Base-by-base conservation (phyloP, 2,113 vertebrate genomes). In the Tyrannus savana region DNA sequence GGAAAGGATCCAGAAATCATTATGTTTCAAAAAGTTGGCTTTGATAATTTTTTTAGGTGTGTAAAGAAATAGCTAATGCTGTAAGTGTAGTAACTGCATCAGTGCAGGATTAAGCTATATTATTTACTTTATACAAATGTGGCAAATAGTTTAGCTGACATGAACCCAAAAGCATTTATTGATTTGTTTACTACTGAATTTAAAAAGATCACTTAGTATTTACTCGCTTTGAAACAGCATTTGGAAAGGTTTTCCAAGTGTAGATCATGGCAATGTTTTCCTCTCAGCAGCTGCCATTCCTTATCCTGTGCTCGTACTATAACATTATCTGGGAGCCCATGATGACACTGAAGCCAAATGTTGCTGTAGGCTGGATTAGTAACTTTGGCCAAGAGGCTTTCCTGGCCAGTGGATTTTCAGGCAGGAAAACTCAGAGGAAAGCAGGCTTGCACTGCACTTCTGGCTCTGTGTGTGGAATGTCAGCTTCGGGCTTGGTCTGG, bases 151-250 rank as follows among this genome's bases (percentile, higher is more conserved):
- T 87, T 60, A 84, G 60, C 60, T 84, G 60, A 19, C 79, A 33
- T 7, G 50, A 85, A 77, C 52, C 63, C 50, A 86, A 14, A 94
- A 83, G 18, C 14, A 41, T 60, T 71, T 67, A 62, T 83, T 4
- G 14, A 10, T 95, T 91, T 93, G 24, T 96, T 96, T 87, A 89
- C 78, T 83, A 50, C 63, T 55, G 56, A 71, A 49, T 53, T 42
- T 14, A 9, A 56, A 77, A 90, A 56, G 76, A 46, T 31, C 31
- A 82, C 28, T 12, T 28, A 42, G 21, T 77, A 58, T 95, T 94
- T 95, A 71, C 39, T 86, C 31, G 33, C 44, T 87, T 71, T 55
- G 50, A 75, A 87, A 44, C 21, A 46, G 31, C 71, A 24, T 77
- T 90, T 80, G 68, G 60, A 74, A 90, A 67, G 31, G 12, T 74